Evolutionary conservation across 2,888 invertebrate species (phyloP).

Genomic region (Pammene fasciana): DNA sequence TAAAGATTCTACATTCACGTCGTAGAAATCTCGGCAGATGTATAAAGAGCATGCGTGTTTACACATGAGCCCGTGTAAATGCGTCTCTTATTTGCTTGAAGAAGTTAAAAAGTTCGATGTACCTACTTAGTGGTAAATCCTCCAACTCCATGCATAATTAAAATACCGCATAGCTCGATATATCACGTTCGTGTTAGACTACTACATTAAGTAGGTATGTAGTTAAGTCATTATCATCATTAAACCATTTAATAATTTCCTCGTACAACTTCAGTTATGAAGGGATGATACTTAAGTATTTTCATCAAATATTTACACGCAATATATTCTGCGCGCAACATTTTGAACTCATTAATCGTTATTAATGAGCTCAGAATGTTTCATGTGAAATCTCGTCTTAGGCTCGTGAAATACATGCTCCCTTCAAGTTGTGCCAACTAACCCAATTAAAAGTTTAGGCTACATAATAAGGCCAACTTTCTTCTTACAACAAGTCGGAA

Average conservation of each 20-base stretch:
- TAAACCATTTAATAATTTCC: too few species aligned
- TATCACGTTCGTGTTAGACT: too few species aligned
- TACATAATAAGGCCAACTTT: conserved; percentile 33
- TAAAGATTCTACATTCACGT: not conserved
- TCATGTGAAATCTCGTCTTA: conserved; percentile 22
- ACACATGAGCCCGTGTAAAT: too few species aligned
- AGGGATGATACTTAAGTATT: not conserved
- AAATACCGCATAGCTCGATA: too few species aligned
- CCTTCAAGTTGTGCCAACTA: conserved; percentile 29
- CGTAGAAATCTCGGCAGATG: not conserved
- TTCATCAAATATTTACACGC: conserved; percentile 1
- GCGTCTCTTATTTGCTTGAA: too few species aligned
- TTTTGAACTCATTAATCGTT: conserved; percentile 31
- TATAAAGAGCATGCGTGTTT: not conserved
- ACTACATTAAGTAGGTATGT: too few species aligned
- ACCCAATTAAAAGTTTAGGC: conserved; percentile 39
- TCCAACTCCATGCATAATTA: too few species aligned
- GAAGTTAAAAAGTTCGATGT: too few species aligned
- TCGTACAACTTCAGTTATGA: not conserved
- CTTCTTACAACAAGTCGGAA: conserved; percentile 23
- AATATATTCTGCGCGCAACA: not conserved
- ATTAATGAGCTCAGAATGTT: conserved; percentile 14
- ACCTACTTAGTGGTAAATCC: too few species aligned
- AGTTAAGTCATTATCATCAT: too few species aligned
- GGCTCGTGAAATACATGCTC: conserved; percentile 25